Conservation (phyloP, 2,797 vertebrate genomes). For the Australoheros facetus region DNA sequence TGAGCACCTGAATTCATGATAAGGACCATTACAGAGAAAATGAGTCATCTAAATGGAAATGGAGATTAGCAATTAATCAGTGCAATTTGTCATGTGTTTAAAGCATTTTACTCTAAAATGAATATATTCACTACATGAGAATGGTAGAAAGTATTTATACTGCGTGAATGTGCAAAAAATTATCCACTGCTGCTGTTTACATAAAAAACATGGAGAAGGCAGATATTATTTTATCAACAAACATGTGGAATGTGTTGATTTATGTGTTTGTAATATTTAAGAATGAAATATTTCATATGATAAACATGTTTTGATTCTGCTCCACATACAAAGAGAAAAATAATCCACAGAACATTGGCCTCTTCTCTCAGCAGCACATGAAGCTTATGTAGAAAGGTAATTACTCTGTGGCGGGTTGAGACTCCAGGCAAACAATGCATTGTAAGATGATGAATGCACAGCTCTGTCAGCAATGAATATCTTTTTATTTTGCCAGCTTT, state of each 20-base stretch:
- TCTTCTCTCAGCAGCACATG: slow-evolving; percentile 17
- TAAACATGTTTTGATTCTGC: slow-evolving; percentile 32
- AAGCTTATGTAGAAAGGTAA: slow-evolving; percentile 33
- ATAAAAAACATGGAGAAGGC: background rate
- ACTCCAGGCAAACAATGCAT: slow-evolving; percentile 34
- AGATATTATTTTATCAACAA: background rate
- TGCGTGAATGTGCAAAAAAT: background rate
- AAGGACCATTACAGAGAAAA: background rate
- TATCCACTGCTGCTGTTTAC: background rate
- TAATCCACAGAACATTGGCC: slow-evolving; percentile 5
- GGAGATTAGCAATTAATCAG: slow-evolving; percentile 11
- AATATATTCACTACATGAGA: background rate
- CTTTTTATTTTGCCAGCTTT: slow-evolving; percentile 32
- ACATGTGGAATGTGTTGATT: background rate
- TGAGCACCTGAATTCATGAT: background rate
- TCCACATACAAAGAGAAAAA: background rate
- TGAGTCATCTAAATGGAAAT: slow-evolving; percentile 7
- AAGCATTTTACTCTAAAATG: background rate
- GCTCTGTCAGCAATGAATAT: slow-evolving; percentile 15
- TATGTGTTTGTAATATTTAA: background rate
- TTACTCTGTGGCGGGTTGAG: slow-evolving; percentile 7
- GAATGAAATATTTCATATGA: slow-evolving; percentile 7
- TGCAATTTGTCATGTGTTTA: background rate
- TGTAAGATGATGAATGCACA: slow-evolving; percentile 31
- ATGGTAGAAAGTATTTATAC: background rate